A percentile compares a stretch with the other conserved stretches of the same genome.
phyloP scores from a whole-genome alignment of 2,113 vertebrate species.

The Telmatochromis sp. region DNA sequence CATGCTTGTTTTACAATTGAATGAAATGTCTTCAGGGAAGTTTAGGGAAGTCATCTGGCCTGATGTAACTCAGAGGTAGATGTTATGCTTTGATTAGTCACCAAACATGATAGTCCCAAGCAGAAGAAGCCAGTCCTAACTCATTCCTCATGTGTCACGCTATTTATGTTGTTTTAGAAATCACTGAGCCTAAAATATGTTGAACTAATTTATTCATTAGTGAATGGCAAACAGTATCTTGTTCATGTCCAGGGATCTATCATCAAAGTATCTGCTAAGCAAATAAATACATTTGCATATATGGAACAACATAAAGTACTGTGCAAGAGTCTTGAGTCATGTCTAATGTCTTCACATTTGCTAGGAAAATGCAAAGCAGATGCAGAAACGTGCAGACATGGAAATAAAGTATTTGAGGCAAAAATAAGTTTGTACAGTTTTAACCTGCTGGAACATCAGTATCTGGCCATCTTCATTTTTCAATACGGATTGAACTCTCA shows the following conservation, averaged over 20 bases:
- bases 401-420: not conserved
- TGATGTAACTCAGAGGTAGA: conserved; percentile 16
- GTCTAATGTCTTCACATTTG: not conserved
- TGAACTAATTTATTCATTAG: not conserved
- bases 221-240: not conserved
- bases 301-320: not conserved
- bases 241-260: not conserved
- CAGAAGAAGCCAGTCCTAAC: conserved; percentile 10
- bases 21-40: conserved; percentile 33
- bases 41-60: conserved; percentile 2
- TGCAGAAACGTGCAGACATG: not conserved
- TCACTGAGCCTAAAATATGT: not conserved
- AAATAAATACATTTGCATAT: not conserved
- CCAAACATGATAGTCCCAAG: conserved; percentile 18
- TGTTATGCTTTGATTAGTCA: conserved; percentile 23
- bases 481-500: not conserved
- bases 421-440: not conserved
- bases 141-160: not conserved
- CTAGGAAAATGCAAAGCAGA: not conserved
- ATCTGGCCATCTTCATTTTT: not conserved
- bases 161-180: not conserved
- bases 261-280: not conserved
- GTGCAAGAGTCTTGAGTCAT: not conserved
- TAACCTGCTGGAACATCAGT: not conserved
- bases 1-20: conserved; percentile 34